Evolutionary conservation across 2,888 invertebrate genomes (phyloP).

Genomic region (Ganaspis brasiliensis): DNA sequence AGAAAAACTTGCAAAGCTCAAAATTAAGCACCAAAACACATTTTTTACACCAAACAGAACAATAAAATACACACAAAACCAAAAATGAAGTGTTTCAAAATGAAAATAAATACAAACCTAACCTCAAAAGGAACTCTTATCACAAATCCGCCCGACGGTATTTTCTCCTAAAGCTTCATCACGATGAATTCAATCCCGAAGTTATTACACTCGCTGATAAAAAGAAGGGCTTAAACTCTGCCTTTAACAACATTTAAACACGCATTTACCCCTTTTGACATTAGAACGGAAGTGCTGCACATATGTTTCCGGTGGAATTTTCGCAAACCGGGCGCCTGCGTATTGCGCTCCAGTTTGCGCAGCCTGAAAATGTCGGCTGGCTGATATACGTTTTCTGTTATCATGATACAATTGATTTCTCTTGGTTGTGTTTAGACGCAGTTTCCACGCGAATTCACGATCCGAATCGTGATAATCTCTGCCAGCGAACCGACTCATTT

Average conservation of each 20-base stretch:
- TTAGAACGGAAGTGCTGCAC: slow-evolving; percentile 74
- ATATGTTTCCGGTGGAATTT: slow-evolving; percentile 76
- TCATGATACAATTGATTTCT: slow-evolving; percentile 70
- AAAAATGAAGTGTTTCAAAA: background rate
- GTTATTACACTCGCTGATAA: background rate
- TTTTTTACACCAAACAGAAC: too few species aligned
- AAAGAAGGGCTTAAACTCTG: too few species aligned
- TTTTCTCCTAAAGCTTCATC: background rate
- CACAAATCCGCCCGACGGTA: background rate
- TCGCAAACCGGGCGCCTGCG: slow-evolving; percentile 69
- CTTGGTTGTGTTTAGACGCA: slow-evolving; percentile 68
- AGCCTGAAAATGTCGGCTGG: slow-evolving; percentile 78
- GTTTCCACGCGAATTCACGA: slow-evolving; percentile 52
- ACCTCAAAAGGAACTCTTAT: background rate
- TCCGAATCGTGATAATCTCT: slow-evolving; percentile 37
- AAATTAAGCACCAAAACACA: too few species aligned
- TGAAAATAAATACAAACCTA: background rate
- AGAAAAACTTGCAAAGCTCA: too few species aligned
- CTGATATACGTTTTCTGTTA: slow-evolving; percentile 75
- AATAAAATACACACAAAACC: too few species aligned
- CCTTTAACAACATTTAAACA: too few species aligned
- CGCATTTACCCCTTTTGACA: slow-evolving; percentile 73
- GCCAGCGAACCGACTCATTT: slow-evolving; percentile 13
- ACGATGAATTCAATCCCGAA: background rate
- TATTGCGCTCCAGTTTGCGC: slow-evolving; percentile 67